Base-by-base conservation (phyloP, 2,888 invertebrate species). In the Hyposoter dolosus region DNA sequence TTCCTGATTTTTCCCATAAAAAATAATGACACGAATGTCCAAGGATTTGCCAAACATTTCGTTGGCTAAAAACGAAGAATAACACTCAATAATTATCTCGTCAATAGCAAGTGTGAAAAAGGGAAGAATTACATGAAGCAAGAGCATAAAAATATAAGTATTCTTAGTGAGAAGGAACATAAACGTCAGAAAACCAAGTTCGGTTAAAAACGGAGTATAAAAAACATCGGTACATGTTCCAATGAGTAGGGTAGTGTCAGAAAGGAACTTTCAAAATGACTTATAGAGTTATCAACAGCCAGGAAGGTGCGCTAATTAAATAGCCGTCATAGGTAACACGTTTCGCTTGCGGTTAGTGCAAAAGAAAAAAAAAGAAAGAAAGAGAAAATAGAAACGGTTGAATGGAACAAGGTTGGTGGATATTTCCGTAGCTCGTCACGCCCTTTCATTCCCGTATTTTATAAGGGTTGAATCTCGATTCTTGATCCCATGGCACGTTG, bases 261-360 rank as follows among this genome's bases (percentile, higher is more conserved):
- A 9, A 53, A 10, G 50, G 68, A 80, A 72, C 35, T 76, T 78
- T 53, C n/a, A 12, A 66, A 69, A 82, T 78, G 74, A 80, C 76
- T 83, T 72, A 72, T 66, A 50, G 72, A 77, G 79, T 75, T 85
- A 80, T 71, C 40, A 85, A 72, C 47, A 28, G 53, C 23, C n/a
- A 80, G 72, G 47, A 83, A 82, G 76, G 71, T 63, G 68, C 72
- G 69, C 81, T 86, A 86, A 86, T 86, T 83, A 86, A 86, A 83
- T 82, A 74, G 50, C 74, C 74, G 86, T 83, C 83, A 83, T 82
- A 68, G 86, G 69, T 68, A 84, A 80, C 84, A 69, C 79, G 76
- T 83, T 83, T 45, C 56, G 53, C 19, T 66, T 23, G 53, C n/a
- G 81, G 76, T 77, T 65, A 60, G 56, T 53, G n/a, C 23, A 19